Base-by-base conservation (phyloP, 2,113 vertebrate species). In the Zosterops japonicus region DNA sequence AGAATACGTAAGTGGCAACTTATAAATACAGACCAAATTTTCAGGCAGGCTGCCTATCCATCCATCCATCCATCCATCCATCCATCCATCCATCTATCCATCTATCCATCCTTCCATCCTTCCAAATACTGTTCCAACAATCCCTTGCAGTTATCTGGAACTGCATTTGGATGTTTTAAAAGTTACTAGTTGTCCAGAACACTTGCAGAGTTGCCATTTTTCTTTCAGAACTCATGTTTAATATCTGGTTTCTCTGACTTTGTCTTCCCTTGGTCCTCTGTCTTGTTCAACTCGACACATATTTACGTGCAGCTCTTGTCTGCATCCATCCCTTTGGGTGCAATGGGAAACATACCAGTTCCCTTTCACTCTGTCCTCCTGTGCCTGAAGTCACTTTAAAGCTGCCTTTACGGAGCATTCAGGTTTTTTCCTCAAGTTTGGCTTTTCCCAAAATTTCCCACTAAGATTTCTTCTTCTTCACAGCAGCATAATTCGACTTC, bases 301-400 rank as follows among this genome's bases (percentile, higher is more conserved):
- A 56, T 36, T 83, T 80, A 41, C 24, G 18, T 72, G 21, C 69
- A 61, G 0, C 12, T 18, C 12, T 82, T 69, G 14, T 46, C 57
- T 83, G 27, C 29, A 33, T 56, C 53, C 31, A 72, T 8, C n/a
- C n/a, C 21, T 69, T 76, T 33, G 27, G 35, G 24, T 49, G 21
- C 59, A 64, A 5, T 0, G 0, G 21, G 36, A 60, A 69, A 13
- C 13, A 14, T 33, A 57, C 4, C 19, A 61, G 18, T 67, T 67
- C 25, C 33, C 29, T 75, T 82, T 71, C 78, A 29, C 2, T 4
- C 42, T 49, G 7, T 65, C 25, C 31, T 86, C 6, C 9, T 68
- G 1, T 44, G 27, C 50, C 60, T 52, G 27, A 27, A 69, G 19
- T 36, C 27, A n/a, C 56, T 33, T 78, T 31, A 63, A 55, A 74